Base-by-base conservation (phyloP, 92 coral and sea anemone species). In the Umimayanthus kanabou region DNA sequence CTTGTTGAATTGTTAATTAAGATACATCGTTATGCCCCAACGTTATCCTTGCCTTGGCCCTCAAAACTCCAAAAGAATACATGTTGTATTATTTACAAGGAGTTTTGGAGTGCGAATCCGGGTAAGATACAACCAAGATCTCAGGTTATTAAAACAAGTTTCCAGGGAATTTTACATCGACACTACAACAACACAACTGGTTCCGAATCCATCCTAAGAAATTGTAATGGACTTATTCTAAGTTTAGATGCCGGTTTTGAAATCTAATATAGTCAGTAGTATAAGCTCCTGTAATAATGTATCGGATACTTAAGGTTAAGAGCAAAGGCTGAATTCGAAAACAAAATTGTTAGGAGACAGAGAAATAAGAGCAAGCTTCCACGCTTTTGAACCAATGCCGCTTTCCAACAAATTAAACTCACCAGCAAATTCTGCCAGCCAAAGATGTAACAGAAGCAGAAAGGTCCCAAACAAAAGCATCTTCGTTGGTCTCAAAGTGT, bases 381-480 rank as follows among this genome's bases (percentile, higher is more conserved):
- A 61, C n/a, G n/a, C 69, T 53, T 53, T 53, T 2, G 58, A 53
- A 22, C 9, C 50, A 5, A 22, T 22, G 25, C 6, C 26, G 26
- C 69, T 18, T 20, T 61, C 65, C 23, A 14, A 20, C 65, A 57
- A 20, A 57, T 20, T 14, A 2, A 57, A 82, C 87, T 83, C 64
- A 83, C 87, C 87, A 5, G 47, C 42, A 42, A 69, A 70, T 29
- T 83, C 87, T 25, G 67, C 64, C 78, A 83, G 26, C 42, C 57
- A 83, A 69, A 83, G 78, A 6, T 71, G 78, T 25, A 70, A 83
- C 37, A 69, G 64, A 39, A 83, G 28, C 33, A 83, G 64, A 26
- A 70, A 25, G 8, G 87, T 65, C 6, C 87, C 78, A 25, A 69
- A 33, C 58, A 83, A 45, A 16, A 83, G 78, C 87, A 83, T 83